Evolutionary conservation across 2,888 invertebrate genomes (phyloP).

Genomic region (Epirrhoe alternata): DNA sequence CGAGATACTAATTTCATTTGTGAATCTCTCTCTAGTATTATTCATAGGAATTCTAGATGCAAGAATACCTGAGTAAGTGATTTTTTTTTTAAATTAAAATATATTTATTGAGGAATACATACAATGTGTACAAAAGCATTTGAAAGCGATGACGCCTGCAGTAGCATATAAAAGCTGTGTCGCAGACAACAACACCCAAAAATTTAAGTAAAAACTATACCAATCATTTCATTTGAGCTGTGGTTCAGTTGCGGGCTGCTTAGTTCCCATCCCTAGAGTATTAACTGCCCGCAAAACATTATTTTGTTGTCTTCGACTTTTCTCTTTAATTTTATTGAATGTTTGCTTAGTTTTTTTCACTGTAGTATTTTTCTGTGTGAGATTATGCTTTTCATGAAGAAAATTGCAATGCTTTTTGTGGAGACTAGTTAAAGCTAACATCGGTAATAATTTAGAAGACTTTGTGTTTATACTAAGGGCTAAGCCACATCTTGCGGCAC

Average conservation of each 20-base stretch:
- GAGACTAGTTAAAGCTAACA: background rate
- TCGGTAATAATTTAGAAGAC: background rate
- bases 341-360: slow-evolving; percentile 26
- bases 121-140: too few relatives aligned
- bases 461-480: background rate
- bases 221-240: slow-evolving; percentile 9
- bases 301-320: slow-evolving; percentile 37
- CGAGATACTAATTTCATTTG: too few relatives aligned
- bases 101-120: too few relatives aligned
- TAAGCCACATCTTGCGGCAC: background rate
- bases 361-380: slow-evolving; percentile 22
- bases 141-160: too few relatives aligned
- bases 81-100: too few relatives aligned
- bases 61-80: too few relatives aligned
- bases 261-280: slow-evolving; percentile 30
- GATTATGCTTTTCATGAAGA: background rate
- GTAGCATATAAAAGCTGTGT: too few relatives aligned
- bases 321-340: slow-evolving; percentile 35
- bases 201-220: background rate
- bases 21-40: too few relatives aligned
- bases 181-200: too few relatives aligned
- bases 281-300: slow-evolving; percentile 38
- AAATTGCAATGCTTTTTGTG: slow-evolving; percentile 3
- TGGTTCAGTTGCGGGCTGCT: slow-evolving; percentile 22
- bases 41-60: too few relatives aligned